Base-by-base conservation (phyloP, 2,888 invertebrate species). In the Eubasilissa splendida region DNA sequence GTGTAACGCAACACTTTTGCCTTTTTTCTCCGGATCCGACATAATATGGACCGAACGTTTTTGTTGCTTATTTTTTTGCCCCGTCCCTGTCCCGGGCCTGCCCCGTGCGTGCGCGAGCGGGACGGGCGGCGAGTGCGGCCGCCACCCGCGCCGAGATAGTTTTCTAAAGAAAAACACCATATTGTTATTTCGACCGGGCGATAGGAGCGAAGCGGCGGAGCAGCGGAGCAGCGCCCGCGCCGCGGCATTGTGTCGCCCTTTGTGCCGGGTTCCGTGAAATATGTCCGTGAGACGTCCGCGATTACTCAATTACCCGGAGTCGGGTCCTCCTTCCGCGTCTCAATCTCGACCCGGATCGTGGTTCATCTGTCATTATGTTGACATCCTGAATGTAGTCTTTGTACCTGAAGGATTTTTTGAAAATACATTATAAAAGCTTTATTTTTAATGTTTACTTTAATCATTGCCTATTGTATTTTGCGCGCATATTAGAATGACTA, bases 41-140 rank as follows among this genome's bases (percentile, higher is more conserved):
- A 82, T 77, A 82, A 82, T 82, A 74, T 58, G 66, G 59, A 58
- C 68, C 22, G 63, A 59, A 31, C 59, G 65, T 73, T 77, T 80
- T 80, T 60, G 66, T 66, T 60, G 53, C 50, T 53, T 10, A 33
- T 12, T 77, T 71, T 74, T 74, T 80, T 77, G 73, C 33, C 7
- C 65, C 53, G 31, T n/a, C 52, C 70, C 52, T 54, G 52, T 12
- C 52, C 50, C 54, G 71, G 71, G 53, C 73, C 52, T 58, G 71
- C 60, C 66, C 90, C 87, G 53, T 63, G 76, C 76, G 76, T 14
- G 76, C 8, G n/a, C 50, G 76, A 53, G 53, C 63, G 76, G 76
- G 53, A 22, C 50, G 9, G 42, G 53, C 12, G n/a, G 65, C 31
- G 53, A 65, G 31, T n/a, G 60, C 53, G 60, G 87, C 86, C 87